Percentiles rank a stretch among this genome's conserved stretches.
phyloP scores from a whole-genome alignment of 2,113 vertebrate species.

The Lagopus muta region DNA sequence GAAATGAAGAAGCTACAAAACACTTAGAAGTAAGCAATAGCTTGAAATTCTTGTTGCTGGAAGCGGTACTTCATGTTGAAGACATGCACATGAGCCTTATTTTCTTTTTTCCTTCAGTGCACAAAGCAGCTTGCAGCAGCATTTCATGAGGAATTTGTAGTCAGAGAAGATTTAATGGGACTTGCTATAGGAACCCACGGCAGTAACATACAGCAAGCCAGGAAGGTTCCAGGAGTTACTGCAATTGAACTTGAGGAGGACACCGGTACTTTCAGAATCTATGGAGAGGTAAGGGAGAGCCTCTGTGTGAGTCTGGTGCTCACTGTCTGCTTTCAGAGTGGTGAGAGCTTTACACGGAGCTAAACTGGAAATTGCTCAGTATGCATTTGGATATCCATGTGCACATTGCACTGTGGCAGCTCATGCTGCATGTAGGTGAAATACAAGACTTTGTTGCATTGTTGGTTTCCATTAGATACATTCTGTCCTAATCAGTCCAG shows the following conservation, averaged over 20 bases:
- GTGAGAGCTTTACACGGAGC: not conserved
- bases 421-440: not conserved
- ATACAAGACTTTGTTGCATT: not conserved
- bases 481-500: not conserved
- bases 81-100: not conserved
- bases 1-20: constrained; percentile 87
- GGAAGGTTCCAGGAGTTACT: constrained; percentile 86
- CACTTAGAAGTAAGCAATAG: constrained; percentile 82
- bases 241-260: constrained; percentile 86
- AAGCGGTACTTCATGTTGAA: not conserved
- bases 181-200: constrained; percentile 87
- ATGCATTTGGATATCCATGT: fast-evolving
- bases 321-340: fast-evolving
- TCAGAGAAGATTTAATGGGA: constrained; percentile 88
- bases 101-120: constrained; percentile 71
- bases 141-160: constrained; percentile 87
- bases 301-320: not conserved
- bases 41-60: not conserved
- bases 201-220: constrained; percentile 86
- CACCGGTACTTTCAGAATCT: constrained; percentile 86
- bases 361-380: not conserved
- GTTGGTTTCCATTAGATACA: not conserved
- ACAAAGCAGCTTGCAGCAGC: constrained; percentile 87
- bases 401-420: fast-evolving
- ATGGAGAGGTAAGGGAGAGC: constrained; percentile 80